phyloP scores from a whole-genome alignment of 1,140 invertebrate species.

The Drosophila pandora region DNA sequence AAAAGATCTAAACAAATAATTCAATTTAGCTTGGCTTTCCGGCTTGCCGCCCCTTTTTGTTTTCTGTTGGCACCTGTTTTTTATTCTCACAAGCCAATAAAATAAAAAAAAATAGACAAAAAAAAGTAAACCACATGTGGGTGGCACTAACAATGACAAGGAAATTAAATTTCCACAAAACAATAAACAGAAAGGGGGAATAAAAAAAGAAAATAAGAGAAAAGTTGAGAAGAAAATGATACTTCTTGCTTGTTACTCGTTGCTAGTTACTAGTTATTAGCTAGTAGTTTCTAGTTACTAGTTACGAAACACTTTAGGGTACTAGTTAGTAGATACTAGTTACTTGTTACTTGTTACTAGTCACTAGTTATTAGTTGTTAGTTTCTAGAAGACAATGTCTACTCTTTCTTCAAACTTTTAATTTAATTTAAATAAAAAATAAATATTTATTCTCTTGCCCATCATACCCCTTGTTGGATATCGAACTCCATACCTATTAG shows the following conservation, averaged over 20 bases:
- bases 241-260: background rate
- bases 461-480: background rate
- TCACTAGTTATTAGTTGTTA: too few relatives aligned
- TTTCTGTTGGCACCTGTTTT: background rate
- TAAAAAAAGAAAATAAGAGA: background rate
- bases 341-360: too few relatives aligned
- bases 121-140: slow-evolving; percentile 1
- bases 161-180: slow-evolving; percentile 68
- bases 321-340: too few relatives aligned
- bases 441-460: background rate
- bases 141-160: slow-evolving; percentile 35
- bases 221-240: too few relatives aligned
- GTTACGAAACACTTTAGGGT: too few relatives aligned
- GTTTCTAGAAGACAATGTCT: too few relatives aligned
- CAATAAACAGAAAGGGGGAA: slow-evolving; percentile 29
- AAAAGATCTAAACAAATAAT: slow-evolving; percentile 40
- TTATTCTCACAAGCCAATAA: too few relatives aligned
- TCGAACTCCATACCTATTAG: background rate
- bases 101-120: too few relatives aligned
- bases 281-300: too few relatives aligned
- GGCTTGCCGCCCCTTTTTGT: slow-evolving; percentile 16
- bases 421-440: background rate
- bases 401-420: too few relatives aligned
- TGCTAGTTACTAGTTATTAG: too few relatives aligned
- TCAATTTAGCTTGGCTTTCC: slow-evolving; percentile 23